These are phyloP conservation scores for Balearica regulorum DNA, from an alignment of 2,797 vertebrate species.

Conservation along the genomic window DNA sequence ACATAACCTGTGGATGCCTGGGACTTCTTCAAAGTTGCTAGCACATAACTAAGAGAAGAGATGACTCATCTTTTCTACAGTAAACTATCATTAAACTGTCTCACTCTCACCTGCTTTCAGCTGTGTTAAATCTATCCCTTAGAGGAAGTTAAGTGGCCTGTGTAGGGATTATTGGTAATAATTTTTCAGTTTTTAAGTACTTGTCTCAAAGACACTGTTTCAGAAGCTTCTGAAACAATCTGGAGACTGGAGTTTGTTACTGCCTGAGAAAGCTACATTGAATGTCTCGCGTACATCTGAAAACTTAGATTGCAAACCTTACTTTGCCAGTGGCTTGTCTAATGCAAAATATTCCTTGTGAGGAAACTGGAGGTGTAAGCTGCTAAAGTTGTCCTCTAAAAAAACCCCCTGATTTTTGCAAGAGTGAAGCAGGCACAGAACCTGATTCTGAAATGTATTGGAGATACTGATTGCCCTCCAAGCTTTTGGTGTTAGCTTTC, in stretches of 20 bases:
- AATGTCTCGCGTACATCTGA: neutral
- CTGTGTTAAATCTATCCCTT: neutral
- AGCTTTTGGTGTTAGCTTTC: neutral
- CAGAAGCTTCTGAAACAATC: neutral
- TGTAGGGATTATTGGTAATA: neutral
- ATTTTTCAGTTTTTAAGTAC: neutral
- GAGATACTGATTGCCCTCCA: neutral
- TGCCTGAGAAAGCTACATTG: neutral
- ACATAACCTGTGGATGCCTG: neutral
- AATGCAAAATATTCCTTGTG: neutral
- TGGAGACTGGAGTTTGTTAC: neutral
- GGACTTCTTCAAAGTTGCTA: neutral
- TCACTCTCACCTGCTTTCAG: neutral
- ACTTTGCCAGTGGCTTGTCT: neutral
- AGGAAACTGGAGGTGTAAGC: slow-evolving; percentile 5
- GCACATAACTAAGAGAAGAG: neutral
- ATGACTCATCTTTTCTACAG: neutral
- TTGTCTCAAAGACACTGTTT: neutral
- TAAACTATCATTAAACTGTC: neutral
- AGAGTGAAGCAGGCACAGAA: neutral
- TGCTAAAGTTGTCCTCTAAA: neutral
- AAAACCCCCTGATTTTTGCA: neutral
- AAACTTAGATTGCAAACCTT: neutral
- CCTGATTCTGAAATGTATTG: neutral
- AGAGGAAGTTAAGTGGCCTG: neutral